A percentile compares a stretch with the other conserved stretches of the same genome.
Conservation (phyloP, 1,140 invertebrate genomes). For the Drosophila cardini region DNA sequence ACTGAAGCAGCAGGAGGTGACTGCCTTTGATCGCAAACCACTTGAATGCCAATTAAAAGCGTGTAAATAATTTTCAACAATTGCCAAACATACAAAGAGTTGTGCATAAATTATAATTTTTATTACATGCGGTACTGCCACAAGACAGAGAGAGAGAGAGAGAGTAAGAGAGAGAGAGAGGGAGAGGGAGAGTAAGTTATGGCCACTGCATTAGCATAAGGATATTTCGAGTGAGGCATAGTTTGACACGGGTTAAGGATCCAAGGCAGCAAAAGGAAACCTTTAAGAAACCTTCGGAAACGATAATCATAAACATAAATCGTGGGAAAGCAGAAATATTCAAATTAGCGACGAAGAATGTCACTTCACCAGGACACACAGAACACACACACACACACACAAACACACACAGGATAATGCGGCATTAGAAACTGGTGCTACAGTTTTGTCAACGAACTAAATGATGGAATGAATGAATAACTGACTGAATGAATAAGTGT, state of each 20-base stretch:
- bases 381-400: slow-evolving; percentile 15
- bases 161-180: slow-evolving; percentile 42
- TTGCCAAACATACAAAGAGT: slow-evolving; percentile 66
- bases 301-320: slow-evolving; percentile 75
- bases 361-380: slow-evolving; percentile 68
- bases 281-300: slow-evolving; percentile 8
- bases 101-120: slow-evolving; percentile 50
- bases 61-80: slow-evolving; percentile 82
- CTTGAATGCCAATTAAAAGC: slow-evolving; percentile 81
- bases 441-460: slow-evolving; percentile 74
- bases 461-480: slow-evolving; percentile 53
- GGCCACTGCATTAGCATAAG: slow-evolving; percentile 77
- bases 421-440: slow-evolving; percentile 65
- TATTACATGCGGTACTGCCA: slow-evolving; percentile 26
- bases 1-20: slow-evolving; percentile 39
- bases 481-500: slow-evolving; percentile 48
- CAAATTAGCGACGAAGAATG: slow-evolving; percentile 74
- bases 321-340: slow-evolving; percentile 75
- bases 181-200: slow-evolving; percentile 60
- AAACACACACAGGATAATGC: slow-evolving; percentile 61
- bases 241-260: slow-evolving; percentile 51
- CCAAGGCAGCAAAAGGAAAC: not conserved
- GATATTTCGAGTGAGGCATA: slow-evolving; percentile 62
- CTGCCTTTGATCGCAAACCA: slow-evolving; percentile 66
- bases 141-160: slow-evolving; percentile 32